A percentile compares a stretch with the other conserved stretches of the same genome.
phyloP scores from a whole-genome alignment of 2,888 invertebrate genomes.

The Ophion obscuratus region DNA sequence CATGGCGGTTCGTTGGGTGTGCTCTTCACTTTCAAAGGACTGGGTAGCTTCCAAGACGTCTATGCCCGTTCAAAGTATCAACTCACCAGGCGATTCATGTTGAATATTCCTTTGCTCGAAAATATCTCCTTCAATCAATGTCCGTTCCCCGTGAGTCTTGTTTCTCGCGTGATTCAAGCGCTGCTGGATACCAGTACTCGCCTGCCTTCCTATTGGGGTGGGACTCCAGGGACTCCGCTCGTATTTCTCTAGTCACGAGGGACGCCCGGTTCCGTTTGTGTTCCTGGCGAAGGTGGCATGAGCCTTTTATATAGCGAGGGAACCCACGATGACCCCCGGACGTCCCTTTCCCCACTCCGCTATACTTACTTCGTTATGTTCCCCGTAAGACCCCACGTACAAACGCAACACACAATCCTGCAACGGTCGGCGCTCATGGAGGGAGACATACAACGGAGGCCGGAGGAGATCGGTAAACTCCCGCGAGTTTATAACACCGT shows the following conservation, averaged over 20 bases:
- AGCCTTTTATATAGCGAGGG: constrained; percentile 80
- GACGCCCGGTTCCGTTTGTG: constrained; percentile 77
- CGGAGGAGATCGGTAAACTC: constrained; percentile 63
- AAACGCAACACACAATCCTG: constrained; percentile 46
- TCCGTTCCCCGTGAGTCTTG: constrained; percentile 52
- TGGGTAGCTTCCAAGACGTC: not conserved
- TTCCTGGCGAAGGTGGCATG: constrained; percentile 81
- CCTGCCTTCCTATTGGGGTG: constrained; percentile 61
- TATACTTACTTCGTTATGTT: constrained; percentile 38
- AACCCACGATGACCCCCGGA: constrained; percentile 68
- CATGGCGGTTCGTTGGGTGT: no score
- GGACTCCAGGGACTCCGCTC: constrained; percentile 53
- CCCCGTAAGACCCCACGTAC: constrained; percentile 55
- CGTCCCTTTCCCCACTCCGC: constrained; percentile 74
- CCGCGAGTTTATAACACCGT: constrained; percentile 55
- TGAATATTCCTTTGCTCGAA: constrained; percentile 59
- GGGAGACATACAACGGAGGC: constrained; percentile 60
- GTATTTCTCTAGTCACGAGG: constrained; percentile 60
- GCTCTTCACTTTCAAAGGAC: not conserved
- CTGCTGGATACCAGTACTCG: constrained; percentile 79
- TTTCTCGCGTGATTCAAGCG: constrained; percentile 65
- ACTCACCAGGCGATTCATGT: constrained; percentile 82
- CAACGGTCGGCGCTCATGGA: constrained; percentile 46
- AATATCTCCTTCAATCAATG: not conserved
- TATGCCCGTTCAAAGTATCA: constrained; percentile 19